phyloP scores from a whole-genome alignment of 92 coral and sea anemone species.

The Isaurus tuberculatus region DNA sequence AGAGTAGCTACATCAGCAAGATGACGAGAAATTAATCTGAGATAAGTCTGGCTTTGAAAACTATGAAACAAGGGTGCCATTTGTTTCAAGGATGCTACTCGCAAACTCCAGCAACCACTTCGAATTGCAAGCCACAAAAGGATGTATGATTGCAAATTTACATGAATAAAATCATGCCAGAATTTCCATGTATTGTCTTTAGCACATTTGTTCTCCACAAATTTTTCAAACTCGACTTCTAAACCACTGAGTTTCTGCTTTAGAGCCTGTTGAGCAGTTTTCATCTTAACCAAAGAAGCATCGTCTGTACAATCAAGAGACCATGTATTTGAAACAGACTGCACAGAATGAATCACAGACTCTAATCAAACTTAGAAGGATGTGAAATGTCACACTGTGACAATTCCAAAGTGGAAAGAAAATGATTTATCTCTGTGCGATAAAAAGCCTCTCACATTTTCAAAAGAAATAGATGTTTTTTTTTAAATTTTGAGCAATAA shows the following conservation, averaged over 20 bases:
- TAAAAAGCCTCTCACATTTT: conserved; percentile 21
- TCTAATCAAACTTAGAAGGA: neutral
- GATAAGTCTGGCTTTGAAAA: neutral
- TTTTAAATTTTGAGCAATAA: neutral
- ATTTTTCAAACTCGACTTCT: conserved; percentile 6
- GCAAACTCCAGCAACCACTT: conserved; percentile 21
- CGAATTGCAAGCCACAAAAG: conserved; percentile 14
- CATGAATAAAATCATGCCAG: conserved; percentile 16
- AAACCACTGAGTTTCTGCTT: neutral
- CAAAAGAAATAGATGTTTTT: neutral
- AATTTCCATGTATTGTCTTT: conserved; percentile 16
- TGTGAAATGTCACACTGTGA: neutral
- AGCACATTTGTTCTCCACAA: neutral
- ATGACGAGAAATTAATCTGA: neutral
- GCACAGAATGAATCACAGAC: conserved; percentile 2
- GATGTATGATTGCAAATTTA: neutral
- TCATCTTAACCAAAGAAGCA: neutral
- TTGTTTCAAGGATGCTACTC: conserved; percentile 16
- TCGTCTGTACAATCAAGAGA: neutral
- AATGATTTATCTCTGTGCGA: conserved; percentile 1
- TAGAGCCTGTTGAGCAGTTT: conserved; percentile 6
- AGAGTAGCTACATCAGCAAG: conserved; percentile 5
- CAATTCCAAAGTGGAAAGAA: neutral
- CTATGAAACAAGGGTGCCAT: conserved; percentile 35
- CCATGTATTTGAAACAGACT: conserved; percentile 5